A percentile compares a stretch with the other conserved stretches of the same genome.
phyloP scores from a whole-genome alignment of 2,888 invertebrate species.

The Eupithecia centaureata region DNA sequence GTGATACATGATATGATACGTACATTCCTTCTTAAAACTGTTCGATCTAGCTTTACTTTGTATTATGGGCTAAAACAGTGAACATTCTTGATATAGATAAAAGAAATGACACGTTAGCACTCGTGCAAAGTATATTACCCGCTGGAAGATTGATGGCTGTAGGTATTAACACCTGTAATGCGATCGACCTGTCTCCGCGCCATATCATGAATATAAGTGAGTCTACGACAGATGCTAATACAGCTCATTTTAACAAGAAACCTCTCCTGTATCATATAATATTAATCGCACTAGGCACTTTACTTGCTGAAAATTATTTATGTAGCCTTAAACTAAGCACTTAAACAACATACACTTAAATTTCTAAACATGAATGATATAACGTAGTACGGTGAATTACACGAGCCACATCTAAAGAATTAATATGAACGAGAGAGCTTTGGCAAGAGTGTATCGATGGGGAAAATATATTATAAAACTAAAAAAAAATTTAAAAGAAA shows the following conservation, averaged over 20 bases:
- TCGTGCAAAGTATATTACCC: background rate
- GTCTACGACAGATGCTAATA: background rate
- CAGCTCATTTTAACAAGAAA: background rate
- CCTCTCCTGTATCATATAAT: background rate
- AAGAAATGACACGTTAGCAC: background rate
- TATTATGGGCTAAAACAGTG: background rate
- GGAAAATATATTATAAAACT: background rate
- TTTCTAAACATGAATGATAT: background rate
- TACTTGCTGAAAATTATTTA: background rate
- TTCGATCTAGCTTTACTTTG: background rate
- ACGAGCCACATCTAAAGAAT: background rate
- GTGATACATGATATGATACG: too few relatives aligned
- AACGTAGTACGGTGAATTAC: background rate
- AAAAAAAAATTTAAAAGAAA: too few relatives aligned
- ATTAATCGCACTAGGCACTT: background rate
- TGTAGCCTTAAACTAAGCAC: background rate
- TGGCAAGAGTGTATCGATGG: background rate
- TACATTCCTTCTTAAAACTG: background rate
- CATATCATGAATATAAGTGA: slow-evolving; percentile 21
- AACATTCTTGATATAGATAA: background rate
- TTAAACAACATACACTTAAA: background rate
- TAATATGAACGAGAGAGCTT: background rate
- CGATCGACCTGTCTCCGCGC: slow-evolving; percentile 23
- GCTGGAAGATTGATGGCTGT: slow-evolving; percentile 28
- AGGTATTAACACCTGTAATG: slow-evolving; percentile 25